Base-by-base conservation (phyloP, 1,140 invertebrate genomes). In the Tetragnatha versicolor region DNA sequence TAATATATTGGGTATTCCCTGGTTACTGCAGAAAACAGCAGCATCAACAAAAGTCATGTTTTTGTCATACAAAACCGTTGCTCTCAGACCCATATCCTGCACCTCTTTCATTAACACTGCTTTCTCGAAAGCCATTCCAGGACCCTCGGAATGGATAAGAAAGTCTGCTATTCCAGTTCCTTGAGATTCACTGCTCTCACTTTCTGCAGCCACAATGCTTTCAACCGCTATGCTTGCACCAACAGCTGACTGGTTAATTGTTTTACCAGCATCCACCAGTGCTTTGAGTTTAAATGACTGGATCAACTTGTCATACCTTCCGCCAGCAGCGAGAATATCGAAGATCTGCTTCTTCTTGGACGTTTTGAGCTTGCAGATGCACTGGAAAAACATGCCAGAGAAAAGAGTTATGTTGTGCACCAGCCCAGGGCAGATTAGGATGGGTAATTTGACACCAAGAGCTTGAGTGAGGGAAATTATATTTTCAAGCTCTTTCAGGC, bases 401-500 rank as follows among this genome's bases (percentile, higher is more conserved):
- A 91, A 91, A 73, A 91, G 89, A 73, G 89, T 85, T 31, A 89
- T 86, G 77, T 91, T 91, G 82, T 90, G 90, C 0, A 91, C 87
- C 78, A 92, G 84, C 47, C 91, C 88, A 10, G 92, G 89, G 35
- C 87, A 87, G 17, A 93, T 85, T 2, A 89, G 85, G 3, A 91
- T 88, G 33, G 89, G 88, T 84, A 81, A 81, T 53, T 80, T 80
- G n/a, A 91, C 89, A 51, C 89, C 88, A 17, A 93, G 90, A 4
- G 98, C 91, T 20, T 93, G 93, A 85, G 91, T 93, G 81, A 93
- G 90, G 69, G 93, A 84, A 1, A 98, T 87, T 49, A 97, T 89
- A 1, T 92, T 91, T 82, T 91, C 88, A 20, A 98, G 82, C 12
- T 66, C 60, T 75, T 45, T 79, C 0, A 75, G 29, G 10, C 55